These are phyloP conservation scores for Bugula neritina DNA, from an alignment of 2,888 invertebrate species.

Conservation along the genomic window DNA sequence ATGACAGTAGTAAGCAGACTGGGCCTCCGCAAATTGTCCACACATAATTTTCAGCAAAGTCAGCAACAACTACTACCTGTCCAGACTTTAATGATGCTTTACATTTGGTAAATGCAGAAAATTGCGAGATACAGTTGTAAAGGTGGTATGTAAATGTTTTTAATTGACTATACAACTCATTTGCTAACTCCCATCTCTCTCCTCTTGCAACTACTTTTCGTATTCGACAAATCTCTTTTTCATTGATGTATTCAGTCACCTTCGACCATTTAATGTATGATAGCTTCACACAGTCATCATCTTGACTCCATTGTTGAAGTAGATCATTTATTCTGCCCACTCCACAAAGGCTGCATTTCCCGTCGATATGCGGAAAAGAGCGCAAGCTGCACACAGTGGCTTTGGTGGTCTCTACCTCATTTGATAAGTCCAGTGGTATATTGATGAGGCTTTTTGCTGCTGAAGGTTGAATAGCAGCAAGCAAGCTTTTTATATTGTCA, in stretches of 20 bases:
- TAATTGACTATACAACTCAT: neutral
- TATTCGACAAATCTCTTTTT: neutral
- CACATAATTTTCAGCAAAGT: neutral
- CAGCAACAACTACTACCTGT: no score
- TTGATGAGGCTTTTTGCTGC: neutral
- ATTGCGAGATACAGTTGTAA: no score
- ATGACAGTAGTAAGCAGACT: neutral
- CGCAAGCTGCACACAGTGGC: neutral
- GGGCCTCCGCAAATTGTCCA: neutral
- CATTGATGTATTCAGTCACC: neutral
- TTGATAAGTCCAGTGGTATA: neutral
- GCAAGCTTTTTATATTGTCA: neutral
- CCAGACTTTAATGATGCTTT: no score
- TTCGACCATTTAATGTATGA: neutral
- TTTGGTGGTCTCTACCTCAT: neutral
- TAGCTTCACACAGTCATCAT: neutral
- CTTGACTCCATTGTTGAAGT: neutral
- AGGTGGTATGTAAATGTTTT: no score
- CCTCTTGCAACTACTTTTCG: neutral
- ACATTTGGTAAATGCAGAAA: no score
- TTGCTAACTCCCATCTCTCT: neutral
- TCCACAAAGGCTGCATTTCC: neutral
- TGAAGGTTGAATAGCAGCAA: neutral
- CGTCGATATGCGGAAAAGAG: neutral
- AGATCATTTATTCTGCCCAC: neutral